phyloP scores from a whole-genome alignment of 2,113 vertebrate genomes.

The Orientallactaga bullata region DNA sequence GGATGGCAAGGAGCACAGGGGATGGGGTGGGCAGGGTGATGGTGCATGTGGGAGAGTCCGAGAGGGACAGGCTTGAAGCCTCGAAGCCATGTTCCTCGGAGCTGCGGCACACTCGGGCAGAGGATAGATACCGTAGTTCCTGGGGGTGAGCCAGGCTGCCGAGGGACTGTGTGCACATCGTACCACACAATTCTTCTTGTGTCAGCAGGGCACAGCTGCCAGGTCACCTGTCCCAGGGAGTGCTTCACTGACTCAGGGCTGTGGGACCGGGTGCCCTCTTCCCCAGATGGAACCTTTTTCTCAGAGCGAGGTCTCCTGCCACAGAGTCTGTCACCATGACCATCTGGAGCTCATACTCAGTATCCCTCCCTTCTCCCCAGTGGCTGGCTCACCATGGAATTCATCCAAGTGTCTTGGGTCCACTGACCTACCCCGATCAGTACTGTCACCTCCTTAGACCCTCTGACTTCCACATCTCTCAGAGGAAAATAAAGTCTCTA shows the following conservation, averaged over 20 bases:
- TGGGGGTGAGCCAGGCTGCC: background rate
- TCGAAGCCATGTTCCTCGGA: rapidly evolving
- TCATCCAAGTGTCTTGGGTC: rapidly evolving
- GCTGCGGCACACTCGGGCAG: background rate
- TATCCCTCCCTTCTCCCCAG: too few species aligned
- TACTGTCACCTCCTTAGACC: background rate
- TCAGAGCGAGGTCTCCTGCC: too few species aligned
- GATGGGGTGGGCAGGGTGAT: background rate
- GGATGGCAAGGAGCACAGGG: background rate
- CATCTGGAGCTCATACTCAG: background rate
- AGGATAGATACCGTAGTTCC: background rate
- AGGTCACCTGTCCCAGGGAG: background rate
- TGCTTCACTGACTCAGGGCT: background rate
- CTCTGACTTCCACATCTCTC: background rate
- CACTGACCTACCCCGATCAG: rapidly evolving
- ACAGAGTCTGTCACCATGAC: background rate
- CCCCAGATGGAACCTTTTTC: background rate
- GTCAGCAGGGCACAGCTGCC: background rate
- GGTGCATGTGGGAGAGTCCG: background rate
- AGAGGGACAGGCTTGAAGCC: background rate
- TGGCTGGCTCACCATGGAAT: rapidly evolving
- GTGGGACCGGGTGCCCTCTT: background rate
- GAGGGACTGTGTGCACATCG: background rate
- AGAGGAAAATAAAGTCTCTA: background rate
- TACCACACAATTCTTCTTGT: background rate